Evolutionary conservation across 2,797 vertebrate species (phyloP), one percentile per base, ranked within the genome.

Genomic region (Aselliscus stoliczkanus): DNA sequence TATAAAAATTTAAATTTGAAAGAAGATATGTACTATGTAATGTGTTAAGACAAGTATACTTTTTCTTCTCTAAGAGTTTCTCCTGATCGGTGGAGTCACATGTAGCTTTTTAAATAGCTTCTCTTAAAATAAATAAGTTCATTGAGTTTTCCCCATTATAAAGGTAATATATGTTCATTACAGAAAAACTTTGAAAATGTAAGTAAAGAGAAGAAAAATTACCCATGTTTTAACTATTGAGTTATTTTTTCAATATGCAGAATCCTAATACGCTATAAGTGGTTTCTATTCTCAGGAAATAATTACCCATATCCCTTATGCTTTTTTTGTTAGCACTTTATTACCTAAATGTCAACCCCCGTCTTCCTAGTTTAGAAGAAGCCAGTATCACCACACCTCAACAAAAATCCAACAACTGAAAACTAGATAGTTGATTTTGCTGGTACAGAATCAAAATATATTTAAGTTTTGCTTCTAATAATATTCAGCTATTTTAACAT

Each of bases 401-500:
- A 83, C 25, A 89, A 94, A 64, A n/a, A 76, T 50, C 47, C 23
- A 73, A 58, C 69, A 92, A 88, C 67, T 79, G n/a, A 84, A 94
- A 95, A 67, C 82, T 50, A 58, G 88, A 47, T 90, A 64, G 69
- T 94, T 73, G 7, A 18, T 97, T 97, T 70, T 97, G 39, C 75
- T 75, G 84, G 31, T 97, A 96, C 56, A 94, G 93, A 96, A 88
- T 1, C 0, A 93, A 93, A 96, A 95, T 39, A 23, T 95, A 97
- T 9, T 62, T 52, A 87, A 95, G 72, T n/a, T 70, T 50, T 93
- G 7, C 92, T 98, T 97, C 93, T 84, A 97, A 87, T 97, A 97
- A 96, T 88, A 96, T 97, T 94, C 60, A 97, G 83, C 95, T 91
- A 82, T 92, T 98, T 97, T 96, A 97, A 97, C 84, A 69, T 95